Percentiles rank a stretch among this genome's conserved stretches.
Evolutionary conservation across 2,113 vertebrate species (phyloP).

Genomic region (Neotoma lepida): DNA sequence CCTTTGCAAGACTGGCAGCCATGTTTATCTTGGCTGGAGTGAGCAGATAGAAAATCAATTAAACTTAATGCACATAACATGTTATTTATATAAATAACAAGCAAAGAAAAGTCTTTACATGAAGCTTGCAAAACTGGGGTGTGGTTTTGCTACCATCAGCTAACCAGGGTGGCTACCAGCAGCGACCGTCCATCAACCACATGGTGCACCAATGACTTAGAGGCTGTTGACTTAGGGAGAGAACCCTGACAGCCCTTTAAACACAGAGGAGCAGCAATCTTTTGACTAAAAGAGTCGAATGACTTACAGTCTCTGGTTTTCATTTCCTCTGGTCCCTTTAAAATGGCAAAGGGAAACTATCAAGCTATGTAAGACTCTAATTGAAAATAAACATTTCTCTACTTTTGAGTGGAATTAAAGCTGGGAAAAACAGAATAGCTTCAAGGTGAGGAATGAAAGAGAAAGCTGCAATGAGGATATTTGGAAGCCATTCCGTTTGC

Average conservation of each 20-base stretch:
- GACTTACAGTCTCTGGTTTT: constrained; percentile 63
- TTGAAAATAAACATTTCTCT: constrained; percentile 71
- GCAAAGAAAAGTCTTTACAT: constrained; percentile 15
- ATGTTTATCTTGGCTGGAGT: not conserved
- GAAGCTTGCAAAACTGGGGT: not conserved
- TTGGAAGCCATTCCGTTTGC: constrained; percentile 65
- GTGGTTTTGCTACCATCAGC: not conserved
- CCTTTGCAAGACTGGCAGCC: not conserved
- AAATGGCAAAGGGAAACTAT: constrained; percentile 62
- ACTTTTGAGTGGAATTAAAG: constrained; percentile 75
- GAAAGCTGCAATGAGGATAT: constrained; percentile 54
- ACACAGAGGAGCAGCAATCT: not conserved
- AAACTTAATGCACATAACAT: not conserved
- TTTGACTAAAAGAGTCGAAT: constrained; percentile 56
- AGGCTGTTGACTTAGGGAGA: not conserved
- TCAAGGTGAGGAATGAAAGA: constrained; percentile 69
- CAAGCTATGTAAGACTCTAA: constrained; percentile 64
- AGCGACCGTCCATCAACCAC: not conserved
- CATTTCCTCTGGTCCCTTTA: constrained; percentile 61
- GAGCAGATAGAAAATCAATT: not conserved
- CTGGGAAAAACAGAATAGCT: constrained; percentile 49
- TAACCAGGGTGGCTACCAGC: not conserved
- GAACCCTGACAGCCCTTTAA: constrained; percentile 4
- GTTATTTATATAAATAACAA: constrained; percentile 39
- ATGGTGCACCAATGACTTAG: not conserved